Evolutionary conservation across 2,113 vertebrate genomes (phyloP).

Genomic region (Stigmatopora nigra): DNA sequence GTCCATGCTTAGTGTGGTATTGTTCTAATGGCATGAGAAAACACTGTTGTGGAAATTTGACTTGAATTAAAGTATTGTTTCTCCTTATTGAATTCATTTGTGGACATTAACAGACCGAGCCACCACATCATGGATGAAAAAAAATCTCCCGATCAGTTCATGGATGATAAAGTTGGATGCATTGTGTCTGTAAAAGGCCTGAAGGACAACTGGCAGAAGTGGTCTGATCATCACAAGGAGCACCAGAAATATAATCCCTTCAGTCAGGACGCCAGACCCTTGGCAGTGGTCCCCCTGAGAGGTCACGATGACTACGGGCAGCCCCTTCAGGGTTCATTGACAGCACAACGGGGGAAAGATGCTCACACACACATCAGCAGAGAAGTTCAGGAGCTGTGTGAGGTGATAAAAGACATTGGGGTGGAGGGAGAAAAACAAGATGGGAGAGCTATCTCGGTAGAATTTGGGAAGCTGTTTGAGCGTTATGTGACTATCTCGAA

Average conservation of each 20-base stretch:
- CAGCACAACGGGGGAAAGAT: slow-evolving; percentile 78
- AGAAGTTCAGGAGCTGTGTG: slow-evolving; percentile 78
- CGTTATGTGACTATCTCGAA: slow-evolving; percentile 84
- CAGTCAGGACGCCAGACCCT: slow-evolving; percentile 55
- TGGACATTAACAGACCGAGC: slow-evolving; percentile 26
- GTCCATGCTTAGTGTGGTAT: too few relatives aligned
- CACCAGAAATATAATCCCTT: slow-evolving; percentile 84
- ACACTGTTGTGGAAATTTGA: background rate
- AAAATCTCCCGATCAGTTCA: slow-evolving; percentile 12
- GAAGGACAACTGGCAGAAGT: slow-evolving; percentile 80
- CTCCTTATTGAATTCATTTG: background rate
- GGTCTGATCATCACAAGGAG: slow-evolving; percentile 74
- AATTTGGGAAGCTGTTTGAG: slow-evolving; percentile 79
- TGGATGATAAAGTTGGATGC: slow-evolving; percentile 20
- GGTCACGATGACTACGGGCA: slow-evolving; percentile 71
- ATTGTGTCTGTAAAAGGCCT: slow-evolving; percentile 68
- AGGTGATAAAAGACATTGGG: slow-evolving; percentile 73
- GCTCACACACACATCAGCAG: slow-evolving; percentile 74
- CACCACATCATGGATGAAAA: slow-evolving; percentile 31
- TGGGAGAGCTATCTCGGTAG: slow-evolving; percentile 52
- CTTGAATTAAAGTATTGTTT: background rate
- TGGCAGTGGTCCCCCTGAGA: slow-evolving; percentile 19
- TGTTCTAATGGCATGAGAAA: background rate
- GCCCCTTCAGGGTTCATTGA: slow-evolving; percentile 77
- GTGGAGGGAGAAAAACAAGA: slow-evolving; percentile 17